Conservation (phyloP, 2,888 invertebrate genomes). For the Tinea pellionella region DNA sequence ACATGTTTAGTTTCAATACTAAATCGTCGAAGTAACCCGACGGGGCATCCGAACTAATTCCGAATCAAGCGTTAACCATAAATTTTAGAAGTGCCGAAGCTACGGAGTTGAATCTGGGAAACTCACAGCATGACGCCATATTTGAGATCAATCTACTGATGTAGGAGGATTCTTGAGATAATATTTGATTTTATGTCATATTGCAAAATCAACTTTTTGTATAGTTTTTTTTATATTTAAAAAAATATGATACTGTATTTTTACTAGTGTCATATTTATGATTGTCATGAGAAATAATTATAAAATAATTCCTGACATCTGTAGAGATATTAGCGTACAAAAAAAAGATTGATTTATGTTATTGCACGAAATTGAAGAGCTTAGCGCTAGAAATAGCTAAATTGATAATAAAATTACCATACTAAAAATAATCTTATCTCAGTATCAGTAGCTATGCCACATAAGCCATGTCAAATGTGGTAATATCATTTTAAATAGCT, state of each 20-base stretch:
- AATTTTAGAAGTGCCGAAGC: conserved; percentile 1
- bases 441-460: background rate
- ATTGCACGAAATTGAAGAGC: background rate
- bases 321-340: too few relatives aligned
- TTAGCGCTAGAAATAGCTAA: background rate
- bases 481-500: background rate
- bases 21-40: background rate
- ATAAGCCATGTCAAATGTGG: background rate
- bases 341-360: background rate
- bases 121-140: background rate
- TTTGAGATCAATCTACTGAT: conserved; percentile 4
- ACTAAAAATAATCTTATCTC: background rate
- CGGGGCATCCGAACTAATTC: conserved; percentile 9
- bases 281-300: too few relatives aligned
- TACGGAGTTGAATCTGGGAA: background rate
- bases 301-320: too few relatives aligned
- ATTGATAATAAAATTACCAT: conserved; percentile 6
- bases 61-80: background rate
- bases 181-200: background rate
- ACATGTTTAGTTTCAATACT: background rate
- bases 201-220: background rate
- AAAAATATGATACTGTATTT: too few relatives aligned
- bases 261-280: too few relatives aligned
- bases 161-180: background rate
- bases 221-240: too few relatives aligned